Evolutionary conservation across 2,113 vertebrate genomes (phyloP).

Genomic region (Odontesthes bonariensis): DNA sequence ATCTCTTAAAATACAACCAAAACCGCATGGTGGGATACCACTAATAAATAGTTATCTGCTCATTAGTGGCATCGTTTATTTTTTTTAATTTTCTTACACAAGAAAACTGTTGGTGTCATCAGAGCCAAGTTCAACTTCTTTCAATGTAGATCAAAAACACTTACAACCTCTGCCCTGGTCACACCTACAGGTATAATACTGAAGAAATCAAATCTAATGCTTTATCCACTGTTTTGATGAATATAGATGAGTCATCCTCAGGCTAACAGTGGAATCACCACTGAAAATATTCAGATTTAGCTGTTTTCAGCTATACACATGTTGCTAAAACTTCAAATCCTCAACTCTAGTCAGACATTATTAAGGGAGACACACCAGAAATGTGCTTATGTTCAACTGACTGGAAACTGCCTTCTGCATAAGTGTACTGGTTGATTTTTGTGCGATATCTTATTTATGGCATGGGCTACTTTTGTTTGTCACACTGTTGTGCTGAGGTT

Average conservation of each 20-base stretch:
- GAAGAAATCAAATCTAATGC: no score
- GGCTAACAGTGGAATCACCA: no score
- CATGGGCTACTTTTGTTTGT: slow-evolving; percentile 1
- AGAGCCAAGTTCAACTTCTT: not conserved
- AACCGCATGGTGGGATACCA: not conserved
- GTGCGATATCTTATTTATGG: not conserved
- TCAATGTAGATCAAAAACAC: not conserved
- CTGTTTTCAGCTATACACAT: no score
- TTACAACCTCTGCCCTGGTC: not conserved
- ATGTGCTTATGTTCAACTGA: not conserved
- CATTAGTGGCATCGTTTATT: not conserved
- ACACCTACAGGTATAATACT: not conserved
- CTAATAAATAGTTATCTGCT: not conserved
- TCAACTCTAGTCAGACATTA: not conserved
- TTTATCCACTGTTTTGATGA: no score
- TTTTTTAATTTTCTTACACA: not conserved
- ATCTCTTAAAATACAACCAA: not conserved
- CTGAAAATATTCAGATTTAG: no score
- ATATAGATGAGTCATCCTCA: not conserved
- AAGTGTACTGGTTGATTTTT: not conserved
- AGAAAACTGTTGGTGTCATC: not conserved
- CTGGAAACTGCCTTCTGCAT: not conserved
- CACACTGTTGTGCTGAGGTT: not conserved
- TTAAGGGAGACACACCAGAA: not conserved
- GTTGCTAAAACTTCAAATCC: no score